These are phyloP conservation scores for Hymenochirus boettgeri DNA, from an alignment of 2,113 vertebrate genomes.

Conservation along the genomic window DNA sequence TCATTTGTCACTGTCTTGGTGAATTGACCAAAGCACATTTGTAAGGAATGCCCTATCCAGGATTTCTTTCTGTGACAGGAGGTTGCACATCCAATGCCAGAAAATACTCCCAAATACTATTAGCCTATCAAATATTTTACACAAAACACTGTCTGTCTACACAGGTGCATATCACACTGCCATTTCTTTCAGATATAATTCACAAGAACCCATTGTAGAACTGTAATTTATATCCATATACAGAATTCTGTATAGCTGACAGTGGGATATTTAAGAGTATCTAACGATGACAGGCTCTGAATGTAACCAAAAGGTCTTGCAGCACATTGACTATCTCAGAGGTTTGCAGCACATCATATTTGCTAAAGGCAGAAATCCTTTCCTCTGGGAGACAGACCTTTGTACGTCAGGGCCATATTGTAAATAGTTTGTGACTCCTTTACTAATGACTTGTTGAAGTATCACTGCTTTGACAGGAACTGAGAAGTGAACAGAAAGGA, in stretches of 20 bases:
- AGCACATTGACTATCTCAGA: background rate
- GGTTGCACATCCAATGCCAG: background rate
- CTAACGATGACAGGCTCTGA: background rate
- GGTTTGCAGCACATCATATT: background rate
- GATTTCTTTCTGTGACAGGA: background rate
- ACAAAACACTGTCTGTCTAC: background rate
- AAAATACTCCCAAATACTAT: background rate
- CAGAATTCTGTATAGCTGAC: background rate
- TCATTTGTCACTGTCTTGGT: background rate
- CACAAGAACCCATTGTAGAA: background rate
- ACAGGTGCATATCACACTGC: background rate
- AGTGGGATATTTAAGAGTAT: background rate
- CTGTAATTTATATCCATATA: background rate
- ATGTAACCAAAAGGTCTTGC: background rate
- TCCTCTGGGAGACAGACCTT: background rate
- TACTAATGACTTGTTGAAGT: conserved; percentile 28
- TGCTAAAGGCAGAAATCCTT: background rate
- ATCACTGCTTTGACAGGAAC: conserved; percentile 14
- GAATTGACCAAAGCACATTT: background rate
- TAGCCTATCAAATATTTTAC: background rate
- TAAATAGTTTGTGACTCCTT: conserved; percentile 35
- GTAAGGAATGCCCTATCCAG: background rate
- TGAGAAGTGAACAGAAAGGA: conserved; percentile 19
- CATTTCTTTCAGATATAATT: background rate
- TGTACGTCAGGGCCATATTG: background rate